Evolutionary conservation across 2,797 vertebrate species (phyloP).

Genomic region (Erpetoichthys calabaricus): DNA sequence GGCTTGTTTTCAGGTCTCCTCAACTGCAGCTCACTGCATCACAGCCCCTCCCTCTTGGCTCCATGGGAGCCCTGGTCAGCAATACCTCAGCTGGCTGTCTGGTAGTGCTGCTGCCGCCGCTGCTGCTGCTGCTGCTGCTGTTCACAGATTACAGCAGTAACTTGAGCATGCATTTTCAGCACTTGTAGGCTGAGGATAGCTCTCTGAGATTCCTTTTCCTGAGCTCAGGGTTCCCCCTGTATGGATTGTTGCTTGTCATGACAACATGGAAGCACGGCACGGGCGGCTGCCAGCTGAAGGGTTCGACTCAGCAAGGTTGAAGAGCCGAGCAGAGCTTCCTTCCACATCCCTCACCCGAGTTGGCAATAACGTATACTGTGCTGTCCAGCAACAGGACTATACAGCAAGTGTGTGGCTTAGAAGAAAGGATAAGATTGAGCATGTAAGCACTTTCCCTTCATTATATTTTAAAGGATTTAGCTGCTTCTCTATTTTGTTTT

Average conservation of each 20-base stretch:
- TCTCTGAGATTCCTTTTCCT: neutral
- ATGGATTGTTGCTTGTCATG: constrained; percentile 7
- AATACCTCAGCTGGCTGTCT: constrained; percentile 10
- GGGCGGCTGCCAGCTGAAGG: constrained; percentile 35
- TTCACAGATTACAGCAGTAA: constrained; percentile 13
- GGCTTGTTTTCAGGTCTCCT: constrained; percentile 5
- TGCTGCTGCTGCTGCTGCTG: constrained; percentile 13
- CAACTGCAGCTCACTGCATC: constrained; percentile 11
- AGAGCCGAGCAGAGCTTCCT: constrained; percentile 48
- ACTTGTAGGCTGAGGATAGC: neutral
- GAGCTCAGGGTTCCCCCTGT: neutral
- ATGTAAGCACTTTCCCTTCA: constrained; percentile 53
- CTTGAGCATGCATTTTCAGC: no score
- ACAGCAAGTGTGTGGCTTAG: constrained; percentile 82
- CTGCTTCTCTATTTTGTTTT: no score
- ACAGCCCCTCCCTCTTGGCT: constrained; percentile 13
- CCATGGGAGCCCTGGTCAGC: constrained; percentile 8
- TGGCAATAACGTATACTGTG: constrained; percentile 57
- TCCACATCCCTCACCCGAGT: constrained; percentile 40
- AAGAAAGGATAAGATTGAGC: constrained; percentile 77
- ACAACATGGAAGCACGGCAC: constrained; percentile 31
- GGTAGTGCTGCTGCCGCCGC: neutral
- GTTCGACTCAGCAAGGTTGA: constrained; percentile 61
- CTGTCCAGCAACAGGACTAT: constrained; percentile 83
- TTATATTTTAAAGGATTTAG: neutral